Evolutionary conservation across 2,113 vertebrate genomes (phyloP).

Genomic region (Coryphaenoides rupestris): DNA sequence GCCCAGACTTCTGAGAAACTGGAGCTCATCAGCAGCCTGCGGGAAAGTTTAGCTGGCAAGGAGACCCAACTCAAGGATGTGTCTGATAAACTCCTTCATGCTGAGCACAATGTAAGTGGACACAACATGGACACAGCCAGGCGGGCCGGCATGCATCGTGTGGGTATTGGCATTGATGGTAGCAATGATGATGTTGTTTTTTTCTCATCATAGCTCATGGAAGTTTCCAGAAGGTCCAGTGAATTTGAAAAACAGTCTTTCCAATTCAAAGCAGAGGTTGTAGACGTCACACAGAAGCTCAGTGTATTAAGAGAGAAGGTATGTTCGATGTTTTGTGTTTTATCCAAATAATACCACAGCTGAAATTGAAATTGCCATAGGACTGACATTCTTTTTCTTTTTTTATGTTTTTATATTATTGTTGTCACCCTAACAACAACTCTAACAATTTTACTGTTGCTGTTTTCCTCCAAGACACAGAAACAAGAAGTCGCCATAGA

Average conservation of each 20-base stretch:
- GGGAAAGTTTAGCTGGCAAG: constrained; percentile 71
- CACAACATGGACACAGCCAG: no score
- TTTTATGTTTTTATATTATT: not conserved
- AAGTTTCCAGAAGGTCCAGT: constrained; percentile 68
- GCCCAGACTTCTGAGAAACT: constrained; percentile 72
- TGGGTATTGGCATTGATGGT: not conserved
- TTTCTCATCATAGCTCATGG: constrained; percentile 67
- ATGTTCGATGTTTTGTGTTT: constrained; percentile 5
- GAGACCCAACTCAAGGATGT: constrained; percentile 73
- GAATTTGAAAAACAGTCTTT: constrained; percentile 71
- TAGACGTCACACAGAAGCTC: constrained; percentile 78
- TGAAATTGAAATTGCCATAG: not conserved
- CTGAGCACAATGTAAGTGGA: constrained; percentile 72
- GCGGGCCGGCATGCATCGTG: no score
- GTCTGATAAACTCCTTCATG: constrained; percentile 74
- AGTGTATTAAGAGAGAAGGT: constrained; percentile 82
- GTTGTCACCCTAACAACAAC: no score
- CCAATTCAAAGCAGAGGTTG: constrained; percentile 72
- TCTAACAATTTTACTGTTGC: not conserved
- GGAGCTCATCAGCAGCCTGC: constrained; percentile 70
- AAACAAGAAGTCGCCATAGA: constrained; percentile 78
- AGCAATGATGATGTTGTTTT: not conserved
- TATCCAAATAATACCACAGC: not conserved
- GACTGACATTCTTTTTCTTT: not conserved
- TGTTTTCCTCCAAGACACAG: constrained; percentile 52